Evolutionary conservation across 2,888 invertebrate genomes (phyloP).

Genomic region (Drosophila mettleri): DNA sequence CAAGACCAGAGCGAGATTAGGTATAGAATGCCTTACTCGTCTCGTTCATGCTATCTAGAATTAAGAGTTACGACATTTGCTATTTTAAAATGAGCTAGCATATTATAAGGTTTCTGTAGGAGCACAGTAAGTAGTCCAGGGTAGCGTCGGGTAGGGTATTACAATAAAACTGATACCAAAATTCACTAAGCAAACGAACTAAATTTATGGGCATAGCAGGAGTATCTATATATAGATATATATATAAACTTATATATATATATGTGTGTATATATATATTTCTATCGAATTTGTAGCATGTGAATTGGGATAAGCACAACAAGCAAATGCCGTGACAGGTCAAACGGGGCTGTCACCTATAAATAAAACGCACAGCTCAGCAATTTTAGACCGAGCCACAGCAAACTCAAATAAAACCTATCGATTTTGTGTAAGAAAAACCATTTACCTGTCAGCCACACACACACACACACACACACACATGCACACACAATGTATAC

Average conservation of each 20-base stretch:
- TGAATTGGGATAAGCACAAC: conserved; percentile 11
- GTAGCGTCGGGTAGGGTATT: too few species aligned
- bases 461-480: background rate
- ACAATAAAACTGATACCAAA: background rate
- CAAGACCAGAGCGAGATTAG: too few species aligned
- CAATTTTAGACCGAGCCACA: conserved; percentile 33
- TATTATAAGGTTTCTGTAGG: background rate
- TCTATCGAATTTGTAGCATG: conserved; percentile 13
- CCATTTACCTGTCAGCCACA: conserved; percentile 39
- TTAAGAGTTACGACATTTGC: too few species aligned
- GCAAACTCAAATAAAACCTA: conserved; percentile 40
- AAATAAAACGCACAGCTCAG: conserved; percentile 55
- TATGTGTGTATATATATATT: background rate
- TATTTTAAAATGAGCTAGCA: too few species aligned
- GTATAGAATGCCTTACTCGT: too few species aligned
- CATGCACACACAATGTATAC: conserved; percentile 21
- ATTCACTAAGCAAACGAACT: conserved; percentile 8
- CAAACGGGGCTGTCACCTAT: conserved; percentile 43
- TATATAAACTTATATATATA: background rate
- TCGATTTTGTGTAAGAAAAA: conserved; percentile 54
- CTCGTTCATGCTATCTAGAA: too few species aligned
- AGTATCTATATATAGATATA: background rate
- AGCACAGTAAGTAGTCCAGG: too few species aligned
- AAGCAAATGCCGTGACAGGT: conserved; percentile 38
- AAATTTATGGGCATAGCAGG: background rate